phyloP scores from a whole-genome alignment of 2,888 invertebrate species.

The Eucriotettix oculatus region DNA sequence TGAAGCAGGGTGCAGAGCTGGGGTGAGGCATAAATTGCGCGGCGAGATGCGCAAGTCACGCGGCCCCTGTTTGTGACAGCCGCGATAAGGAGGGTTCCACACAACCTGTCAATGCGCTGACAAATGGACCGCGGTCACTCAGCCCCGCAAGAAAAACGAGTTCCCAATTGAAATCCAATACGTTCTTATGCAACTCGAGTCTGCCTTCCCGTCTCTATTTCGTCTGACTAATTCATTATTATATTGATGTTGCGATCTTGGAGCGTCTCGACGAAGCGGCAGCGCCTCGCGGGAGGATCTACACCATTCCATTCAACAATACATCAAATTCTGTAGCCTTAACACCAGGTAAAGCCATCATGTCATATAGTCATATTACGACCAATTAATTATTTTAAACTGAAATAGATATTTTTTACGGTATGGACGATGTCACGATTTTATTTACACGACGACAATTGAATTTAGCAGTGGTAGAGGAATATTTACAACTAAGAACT shows the following conservation, averaged over 20 bases:
- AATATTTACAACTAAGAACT: too few species aligned
- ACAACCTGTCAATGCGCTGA: slow-evolving; percentile 13
- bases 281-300: background rate
- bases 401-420: too few species aligned
- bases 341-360: too few species aligned
- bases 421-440: too few species aligned
- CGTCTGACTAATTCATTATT: background rate
- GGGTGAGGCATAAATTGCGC: background rate
- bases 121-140: slow-evolving; percentile 14
- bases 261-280: background rate
- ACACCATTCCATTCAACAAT: too few species aligned
- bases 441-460: too few species aligned
- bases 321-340: too few species aligned
- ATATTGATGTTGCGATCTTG: too few species aligned
- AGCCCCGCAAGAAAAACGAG: slow-evolving; percentile 16
- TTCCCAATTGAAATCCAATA: slow-evolving; percentile 17
- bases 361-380: too few species aligned
- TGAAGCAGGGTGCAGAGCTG: background rate
- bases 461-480: too few species aligned
- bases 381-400: too few species aligned
- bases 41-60: background rate
- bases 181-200: slow-evolving; percentile 12
- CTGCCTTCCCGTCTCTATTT: background rate
- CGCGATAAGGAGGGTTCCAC: background rate
- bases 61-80: background rate